Conservation (phyloP, 2,888 invertebrate genomes). For the Cephalotes varians region DNA sequence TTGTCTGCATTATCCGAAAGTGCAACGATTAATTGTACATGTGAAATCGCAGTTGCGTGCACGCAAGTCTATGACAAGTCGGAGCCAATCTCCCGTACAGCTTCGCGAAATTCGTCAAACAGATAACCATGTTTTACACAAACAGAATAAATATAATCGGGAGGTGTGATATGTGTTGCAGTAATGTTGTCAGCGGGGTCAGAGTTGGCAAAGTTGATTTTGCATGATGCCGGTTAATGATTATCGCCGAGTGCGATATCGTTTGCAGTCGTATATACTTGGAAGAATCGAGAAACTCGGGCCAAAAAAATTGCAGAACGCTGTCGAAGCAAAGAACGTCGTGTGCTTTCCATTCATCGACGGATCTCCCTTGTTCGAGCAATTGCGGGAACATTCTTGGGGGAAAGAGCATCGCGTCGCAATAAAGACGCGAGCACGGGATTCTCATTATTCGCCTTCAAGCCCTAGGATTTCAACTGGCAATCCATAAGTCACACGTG, state of each 20-base stretch:
- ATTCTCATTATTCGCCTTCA: neutral
- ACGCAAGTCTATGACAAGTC: neutral
- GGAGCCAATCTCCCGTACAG: neutral
- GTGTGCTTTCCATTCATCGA: neutral
- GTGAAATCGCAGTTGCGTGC: neutral
- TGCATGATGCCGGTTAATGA: slow-evolving; percentile 19
- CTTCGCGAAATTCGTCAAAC: slow-evolving; percentile 8
- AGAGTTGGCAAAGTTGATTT: slow-evolving; percentile 43
- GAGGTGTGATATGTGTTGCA: slow-evolving; percentile 42
- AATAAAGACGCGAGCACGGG: neutral
- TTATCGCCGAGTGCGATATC: neutral
- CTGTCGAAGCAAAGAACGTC: neutral
- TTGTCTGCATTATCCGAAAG: neutral
- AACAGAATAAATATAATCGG: slow-evolving; percentile 53
- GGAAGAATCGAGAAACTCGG: slow-evolving; percentile 8
- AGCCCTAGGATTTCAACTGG: neutral
- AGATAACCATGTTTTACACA: slow-evolving; percentile 24
- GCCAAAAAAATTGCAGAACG: neutral
- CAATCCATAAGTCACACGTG: neutral
- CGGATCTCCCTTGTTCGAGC: neutral
- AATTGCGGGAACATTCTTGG: neutral
- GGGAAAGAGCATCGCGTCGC: neutral
- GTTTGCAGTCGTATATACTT: neutral
- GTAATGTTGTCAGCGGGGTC: slow-evolving; percentile 26
- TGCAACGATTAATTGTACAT: neutral